Percentiles rank a stretch among this genome's conserved stretches.
These are phyloP conservation scores for Polyploca ridens DNA, from an alignment of 2,888 invertebrate species.

Conservation along the genomic window DNA sequence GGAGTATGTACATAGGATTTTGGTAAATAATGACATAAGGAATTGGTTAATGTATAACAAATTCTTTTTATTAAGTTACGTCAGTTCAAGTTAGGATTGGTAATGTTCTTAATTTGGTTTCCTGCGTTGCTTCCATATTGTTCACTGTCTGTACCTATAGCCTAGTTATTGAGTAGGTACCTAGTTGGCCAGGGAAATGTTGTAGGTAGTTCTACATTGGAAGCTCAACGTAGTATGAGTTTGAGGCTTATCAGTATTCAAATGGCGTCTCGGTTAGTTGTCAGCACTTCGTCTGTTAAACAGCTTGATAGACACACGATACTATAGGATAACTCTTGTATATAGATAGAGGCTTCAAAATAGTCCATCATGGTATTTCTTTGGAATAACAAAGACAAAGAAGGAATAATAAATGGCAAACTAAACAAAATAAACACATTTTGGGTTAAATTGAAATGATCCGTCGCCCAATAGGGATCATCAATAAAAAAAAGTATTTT, in stretches of 20 bases:
- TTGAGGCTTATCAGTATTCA: slow-evolving; percentile 1
- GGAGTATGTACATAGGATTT: slow-evolving; percentile 28
- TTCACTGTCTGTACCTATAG: background rate
- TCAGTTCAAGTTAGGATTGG: no score
- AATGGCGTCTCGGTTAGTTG: background rate
- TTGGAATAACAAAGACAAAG: background rate
- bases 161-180: background rate
- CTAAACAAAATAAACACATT: background rate
- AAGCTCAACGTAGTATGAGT: background rate
- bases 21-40: slow-evolving; percentile 26
- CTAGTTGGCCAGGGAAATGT: background rate
- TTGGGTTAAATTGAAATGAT: background rate
- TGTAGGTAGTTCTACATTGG: background rate
- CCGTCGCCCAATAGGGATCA: background rate
- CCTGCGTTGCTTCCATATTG: no score
- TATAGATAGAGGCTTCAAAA: background rate
- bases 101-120: background rate
- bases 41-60: slow-evolving; percentile 14
- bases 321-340: background rate
- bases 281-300: slow-evolving; percentile 5
- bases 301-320: background rate
- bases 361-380: background rate
- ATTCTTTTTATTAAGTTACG: slow-evolving; percentile 11
- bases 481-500: background rate
- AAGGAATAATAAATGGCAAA: background rate